Base-by-base conservation (phyloP, 2,888 invertebrate species). In the Leptodirus hochenwartii region DNA sequence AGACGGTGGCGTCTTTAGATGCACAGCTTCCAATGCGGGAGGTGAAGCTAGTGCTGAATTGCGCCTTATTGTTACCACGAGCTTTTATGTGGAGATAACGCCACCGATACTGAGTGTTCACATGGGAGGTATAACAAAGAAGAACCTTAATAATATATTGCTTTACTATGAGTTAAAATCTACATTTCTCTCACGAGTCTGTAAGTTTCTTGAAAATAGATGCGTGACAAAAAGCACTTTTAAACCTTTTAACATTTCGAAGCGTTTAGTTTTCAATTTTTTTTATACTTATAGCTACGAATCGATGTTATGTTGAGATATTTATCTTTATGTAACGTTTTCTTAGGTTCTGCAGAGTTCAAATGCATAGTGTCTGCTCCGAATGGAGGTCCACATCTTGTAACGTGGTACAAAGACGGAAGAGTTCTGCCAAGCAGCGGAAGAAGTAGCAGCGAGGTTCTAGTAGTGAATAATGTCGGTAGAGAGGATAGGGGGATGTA, bases 401-500 rank as follows among this genome's bases (percentile, higher is more conserved):
- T 51, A 31, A 56, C 55, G 2, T 56, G 55, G 56, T 75, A 69
- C 56, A 75, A 75, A 54, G 71, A 70, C 47, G 71, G 72, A 5
- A 53, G 71, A 11, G 69, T 70, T 47, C 50, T 74, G 39, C 71
- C 72, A 1, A 69, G 66, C 32, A 66, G 71, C 4, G 70, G 72
- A 5, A 59, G 74, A 38, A 68, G 69, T 36, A 59, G 62, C 29
- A 63, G 66, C 26, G 74, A 75, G 42, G 62, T 67, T 20, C 47
- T 76, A 30, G 58, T 70, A 29, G 62, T 77, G 40, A 65, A 66
- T 38, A 67, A 70, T 33, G 74, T 77, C 23, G 69, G 69, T 22
- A 58, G 75, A 30, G 75, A 76, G 44, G 76, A 77, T 48, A 62
- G 73, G 34, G 77, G 77, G 41, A 76, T 77, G 73, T 77, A 77